Percentiles rank a stretch among this genome's conserved stretches.
Conservation (phyloP, 2,888 invertebrate species). For the Sturmia bella region DNA sequence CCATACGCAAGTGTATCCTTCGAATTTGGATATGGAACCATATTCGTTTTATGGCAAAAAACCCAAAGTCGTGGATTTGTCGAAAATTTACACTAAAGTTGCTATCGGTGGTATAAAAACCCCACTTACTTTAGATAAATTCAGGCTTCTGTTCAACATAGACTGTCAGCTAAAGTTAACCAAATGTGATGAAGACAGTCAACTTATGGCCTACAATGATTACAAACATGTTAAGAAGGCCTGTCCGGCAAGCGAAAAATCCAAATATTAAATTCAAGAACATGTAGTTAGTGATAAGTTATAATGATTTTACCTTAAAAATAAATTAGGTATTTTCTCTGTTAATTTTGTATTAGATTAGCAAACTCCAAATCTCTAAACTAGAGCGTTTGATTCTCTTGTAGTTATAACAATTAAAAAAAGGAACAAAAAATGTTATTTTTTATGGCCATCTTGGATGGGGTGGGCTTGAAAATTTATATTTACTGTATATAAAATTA, state of each 20-base stretch:
- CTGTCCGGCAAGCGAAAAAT: conserved; percentile 74
- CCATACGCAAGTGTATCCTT: neutral
- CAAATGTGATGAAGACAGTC: conserved; percentile 58
- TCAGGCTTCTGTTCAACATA: conserved; percentile 73
- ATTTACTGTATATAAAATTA: conserved; percentile 7
- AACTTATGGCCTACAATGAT: conserved; percentile 29
- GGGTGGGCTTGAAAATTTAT: neutral
- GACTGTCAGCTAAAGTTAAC: conserved; percentile 72
- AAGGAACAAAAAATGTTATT: neutral
- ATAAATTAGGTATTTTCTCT: no score
- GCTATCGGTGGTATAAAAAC: conserved; percentile 73
- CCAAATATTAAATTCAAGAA: conserved; percentile 53
- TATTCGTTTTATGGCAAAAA: conserved; percentile 72
- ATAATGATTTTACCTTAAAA: neutral
- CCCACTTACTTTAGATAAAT: conserved; percentile 73
- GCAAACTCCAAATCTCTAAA: no score
- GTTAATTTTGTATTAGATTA: no score
- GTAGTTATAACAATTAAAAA: no score
- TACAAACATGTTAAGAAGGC: conserved; percentile 71
- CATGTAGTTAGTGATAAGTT: conserved; percentile 7
- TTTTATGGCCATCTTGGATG: neutral
- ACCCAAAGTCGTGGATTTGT: conserved; percentile 71
- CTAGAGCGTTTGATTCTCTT: no score
- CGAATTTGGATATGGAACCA: conserved; percentile 62
- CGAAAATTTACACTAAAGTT: conserved; percentile 74